Percentiles rank a stretch among this genome's conserved stretches.
These are phyloP conservation scores for Amblyraja radiata DNA, from an alignment of 2,797 vertebrate species.

Conservation along the genomic window DNA sequence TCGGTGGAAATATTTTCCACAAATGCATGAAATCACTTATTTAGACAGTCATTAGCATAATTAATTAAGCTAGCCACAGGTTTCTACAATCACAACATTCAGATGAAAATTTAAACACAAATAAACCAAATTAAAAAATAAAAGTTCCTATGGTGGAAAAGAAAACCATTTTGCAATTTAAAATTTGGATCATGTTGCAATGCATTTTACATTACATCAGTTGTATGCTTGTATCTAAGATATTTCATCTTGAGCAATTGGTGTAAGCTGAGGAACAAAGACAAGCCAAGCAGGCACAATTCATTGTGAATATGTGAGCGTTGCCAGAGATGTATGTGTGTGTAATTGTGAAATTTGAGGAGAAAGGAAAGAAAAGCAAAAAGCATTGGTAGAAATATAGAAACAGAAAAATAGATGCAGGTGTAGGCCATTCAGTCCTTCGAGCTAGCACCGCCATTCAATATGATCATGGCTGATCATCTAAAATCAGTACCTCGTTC, in stretches of 20 bases:
- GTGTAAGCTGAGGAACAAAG: not conserved
- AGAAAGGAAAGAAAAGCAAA: not conserved
- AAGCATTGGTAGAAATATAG: not conserved
- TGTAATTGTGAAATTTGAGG: not conserved
- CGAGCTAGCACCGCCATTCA: too few relatives aligned
- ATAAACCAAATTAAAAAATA: not conserved
- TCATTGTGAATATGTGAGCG: not conserved
- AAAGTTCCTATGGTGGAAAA: not conserved
- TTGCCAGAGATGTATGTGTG: not conserved
- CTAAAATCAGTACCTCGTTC: too few relatives aligned
- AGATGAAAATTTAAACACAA: not conserved
- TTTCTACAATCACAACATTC: not conserved
- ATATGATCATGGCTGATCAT: too few relatives aligned
- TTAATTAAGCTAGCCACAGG: not conserved
- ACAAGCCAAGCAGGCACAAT: too few relatives aligned
- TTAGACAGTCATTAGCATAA: not conserved
- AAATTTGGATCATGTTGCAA: not conserved
- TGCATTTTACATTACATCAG: not conserved
- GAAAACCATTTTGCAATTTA: not conserved
- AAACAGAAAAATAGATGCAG: not conserved
- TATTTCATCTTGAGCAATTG: not conserved
- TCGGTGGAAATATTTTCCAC: not conserved
- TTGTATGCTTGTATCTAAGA: not conserved
- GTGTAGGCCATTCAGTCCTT: too few relatives aligned
- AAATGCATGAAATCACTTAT: not conserved